phyloP scores from a whole-genome alignment of 2,113 vertebrate genomes.

The Erythrocercus mccallii region DNA sequence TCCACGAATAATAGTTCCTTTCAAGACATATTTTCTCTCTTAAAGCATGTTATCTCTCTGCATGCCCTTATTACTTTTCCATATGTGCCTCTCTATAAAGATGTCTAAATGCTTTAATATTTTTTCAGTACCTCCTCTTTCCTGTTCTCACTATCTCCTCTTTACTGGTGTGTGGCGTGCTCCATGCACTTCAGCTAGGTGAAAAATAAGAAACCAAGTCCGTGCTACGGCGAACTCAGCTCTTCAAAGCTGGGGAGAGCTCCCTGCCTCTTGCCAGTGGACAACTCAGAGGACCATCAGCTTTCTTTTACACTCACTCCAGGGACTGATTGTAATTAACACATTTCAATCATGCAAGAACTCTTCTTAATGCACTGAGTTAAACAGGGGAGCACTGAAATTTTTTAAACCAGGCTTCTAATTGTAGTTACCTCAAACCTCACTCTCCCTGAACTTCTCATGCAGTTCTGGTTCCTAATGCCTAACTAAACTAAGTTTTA shows the following conservation, averaged over 20 bases:
- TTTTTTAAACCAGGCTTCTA: background rate
- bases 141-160: background rate
- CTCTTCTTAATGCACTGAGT: background rate
- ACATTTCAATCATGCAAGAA: background rate
- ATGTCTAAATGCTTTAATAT: background rate
- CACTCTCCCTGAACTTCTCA: background rate
- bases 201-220: background rate
- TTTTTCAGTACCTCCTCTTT: background rate
- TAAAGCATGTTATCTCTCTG: background rate
- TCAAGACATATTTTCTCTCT: background rate
- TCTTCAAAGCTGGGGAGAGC: background rate
- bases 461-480: background rate
- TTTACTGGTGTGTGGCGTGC: background rate
- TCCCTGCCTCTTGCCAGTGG: background rate
- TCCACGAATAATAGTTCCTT: background rate
- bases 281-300: background rate
- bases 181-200: background rate
- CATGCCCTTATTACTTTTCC: background rate
- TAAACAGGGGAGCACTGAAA: background rate
- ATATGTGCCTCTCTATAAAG: background rate
- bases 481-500: background rate
- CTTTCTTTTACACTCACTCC: background rate
- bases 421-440: background rate
- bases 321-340: background rate
- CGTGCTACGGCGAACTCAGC: background rate